Conservation (phyloP, 2,888 invertebrate genomes). For the Dermolepida albohirtum region DNA sequence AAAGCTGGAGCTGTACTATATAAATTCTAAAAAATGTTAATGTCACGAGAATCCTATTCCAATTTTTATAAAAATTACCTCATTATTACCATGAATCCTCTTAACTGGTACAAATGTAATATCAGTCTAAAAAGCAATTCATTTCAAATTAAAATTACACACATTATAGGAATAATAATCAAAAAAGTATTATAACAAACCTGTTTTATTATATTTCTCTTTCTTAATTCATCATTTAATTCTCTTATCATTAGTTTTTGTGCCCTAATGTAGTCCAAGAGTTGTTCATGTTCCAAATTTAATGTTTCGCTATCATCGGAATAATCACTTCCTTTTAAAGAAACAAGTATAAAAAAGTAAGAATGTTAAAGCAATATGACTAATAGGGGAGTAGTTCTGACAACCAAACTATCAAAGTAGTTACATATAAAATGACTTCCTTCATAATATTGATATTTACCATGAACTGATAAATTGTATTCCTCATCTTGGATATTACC, state of each 20-base stretch:
- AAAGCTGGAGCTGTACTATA: too few species aligned
- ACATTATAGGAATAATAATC: neutral
- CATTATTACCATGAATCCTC: too few species aligned
- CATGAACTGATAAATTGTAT: slow-evolving; percentile 39
- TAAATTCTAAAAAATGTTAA: too few species aligned
- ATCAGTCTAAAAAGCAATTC: slow-evolving; percentile 1
- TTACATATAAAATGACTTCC: too few species aligned
- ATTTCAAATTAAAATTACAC: neutral
- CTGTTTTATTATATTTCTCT: slow-evolving; percentile 37
- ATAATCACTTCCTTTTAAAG: slow-evolving; percentile 26
- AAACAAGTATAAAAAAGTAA: neutral
- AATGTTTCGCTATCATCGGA: slow-evolving; percentile 19
- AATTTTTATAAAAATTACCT: too few species aligned
- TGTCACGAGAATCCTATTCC: too few species aligned
- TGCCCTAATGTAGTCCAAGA: slow-evolving; percentile 25
- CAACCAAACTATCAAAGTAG: too few species aligned
- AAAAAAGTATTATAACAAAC: slow-evolving; percentile 5
- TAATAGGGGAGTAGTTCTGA: too few species aligned
- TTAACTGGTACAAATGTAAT: neutral
- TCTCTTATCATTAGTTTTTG: slow-evolving; percentile 41
- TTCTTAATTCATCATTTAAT: slow-evolving; percentile 40
- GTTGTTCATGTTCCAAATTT: slow-evolving; percentile 30
- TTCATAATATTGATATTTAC: slow-evolving; percentile 14
- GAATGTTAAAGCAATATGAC: neutral
- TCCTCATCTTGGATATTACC: slow-evolving; percentile 20